phyloP scores from a whole-genome alignment of 2,113 vertebrate species.

The Anseranas semipalmata region DNA sequence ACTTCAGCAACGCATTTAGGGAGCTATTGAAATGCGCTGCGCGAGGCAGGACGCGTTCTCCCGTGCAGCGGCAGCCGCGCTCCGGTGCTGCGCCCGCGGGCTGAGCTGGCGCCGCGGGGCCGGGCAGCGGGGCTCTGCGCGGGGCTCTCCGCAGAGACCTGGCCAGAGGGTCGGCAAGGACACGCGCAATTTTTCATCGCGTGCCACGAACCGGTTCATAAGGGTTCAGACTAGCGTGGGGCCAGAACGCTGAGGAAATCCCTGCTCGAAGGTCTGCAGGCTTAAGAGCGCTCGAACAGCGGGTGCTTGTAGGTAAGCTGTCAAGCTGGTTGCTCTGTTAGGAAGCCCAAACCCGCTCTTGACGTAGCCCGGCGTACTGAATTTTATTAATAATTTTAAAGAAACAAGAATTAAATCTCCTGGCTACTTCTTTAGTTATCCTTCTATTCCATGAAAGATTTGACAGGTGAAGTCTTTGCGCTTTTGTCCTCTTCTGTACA shows the following conservation, averaged over 20 bases:
- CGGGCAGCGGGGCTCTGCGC: fast-evolving
- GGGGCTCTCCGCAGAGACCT: too few relatives aligned
- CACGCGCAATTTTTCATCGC: fast-evolving
- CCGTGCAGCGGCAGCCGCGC: neutral
- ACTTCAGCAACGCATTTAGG: neutral
- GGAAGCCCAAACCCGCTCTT: neutral
- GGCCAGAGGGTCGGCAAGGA: neutral
- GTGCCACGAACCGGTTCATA: fast-evolving
- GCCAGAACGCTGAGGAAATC: neutral
- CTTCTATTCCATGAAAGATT: neutral
- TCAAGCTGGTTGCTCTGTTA: fast-evolving
- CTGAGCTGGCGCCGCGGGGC: fast-evolving
- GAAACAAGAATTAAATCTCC: neutral
- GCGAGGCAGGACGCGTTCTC: neutral
- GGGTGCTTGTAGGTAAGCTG: neutral
- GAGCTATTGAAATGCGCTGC: neutral
- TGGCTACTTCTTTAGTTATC: neutral
- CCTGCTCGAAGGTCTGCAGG: neutral
- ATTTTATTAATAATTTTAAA: neutral
- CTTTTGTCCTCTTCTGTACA: neutral
- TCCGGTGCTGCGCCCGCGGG: fast-evolving
- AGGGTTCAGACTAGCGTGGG: neutral
- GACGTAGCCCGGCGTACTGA: neutral
- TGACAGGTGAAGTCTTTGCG: neutral
- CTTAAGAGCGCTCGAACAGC: neutral